Base-by-base conservation (phyloP, 2,888 invertebrate genomes). In the Pandemis cinnamomeana region DNA sequence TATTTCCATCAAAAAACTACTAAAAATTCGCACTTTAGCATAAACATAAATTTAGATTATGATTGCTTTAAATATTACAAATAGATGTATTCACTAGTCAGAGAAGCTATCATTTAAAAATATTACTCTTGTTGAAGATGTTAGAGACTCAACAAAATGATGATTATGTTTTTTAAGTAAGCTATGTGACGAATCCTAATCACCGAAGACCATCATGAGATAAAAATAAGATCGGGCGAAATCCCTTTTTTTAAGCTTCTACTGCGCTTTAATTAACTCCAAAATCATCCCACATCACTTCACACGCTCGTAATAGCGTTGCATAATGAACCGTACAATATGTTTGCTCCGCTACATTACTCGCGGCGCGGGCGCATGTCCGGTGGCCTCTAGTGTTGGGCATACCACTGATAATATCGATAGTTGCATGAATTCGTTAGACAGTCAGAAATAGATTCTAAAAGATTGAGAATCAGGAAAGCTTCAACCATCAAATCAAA, bases 281-380 rank as follows among this genome's bases (percentile, higher is more conserved):
- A 10, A 41, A 10, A 41, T 13, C 67, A 67, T 67, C 67, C 67
- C 67, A 67, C 67, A 53, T 51, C 36, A 62, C 60, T 73, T 73
- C 73, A 60, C 69, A 73, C 73, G 73, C 41, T 66, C 51, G 64
- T 73, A 73, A 66, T 55, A 13, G 69, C 15, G 68, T 73, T 73
- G 69, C 73, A 69, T 70, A 73, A 73, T 73, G 60, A 69, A 66
- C 69, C 60, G 51, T 67, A 70, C 69, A 60, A 48, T 60, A 60
- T 70, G 63, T 72, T 72, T 72, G 58, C 42, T 58, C 8, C 46
- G 62, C 20, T 64, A 13, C 66, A 67, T 41, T 67, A 58, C 13
- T 5, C 58, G 58, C 27, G 27, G 58, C 58, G 58, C 58, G 11
- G 27, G 58, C 58, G 58, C 58, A 58, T 58, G 58, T 27, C 58